Base-by-base conservation (phyloP, 2,888 invertebrate genomes). In the Eubasilissa splendida region DNA sequence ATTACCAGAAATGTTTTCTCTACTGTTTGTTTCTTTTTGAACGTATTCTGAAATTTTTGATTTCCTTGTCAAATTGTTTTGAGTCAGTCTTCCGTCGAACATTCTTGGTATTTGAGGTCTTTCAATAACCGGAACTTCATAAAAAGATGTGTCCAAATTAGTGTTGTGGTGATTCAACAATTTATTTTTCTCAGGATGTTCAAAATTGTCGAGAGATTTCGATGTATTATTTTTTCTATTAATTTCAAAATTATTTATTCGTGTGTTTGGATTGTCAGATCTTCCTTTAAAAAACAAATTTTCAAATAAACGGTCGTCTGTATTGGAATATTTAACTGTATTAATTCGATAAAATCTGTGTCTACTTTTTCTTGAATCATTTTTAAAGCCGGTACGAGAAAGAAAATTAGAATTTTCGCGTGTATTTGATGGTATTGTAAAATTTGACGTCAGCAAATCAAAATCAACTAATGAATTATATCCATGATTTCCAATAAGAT, bases 71-170 rank as follows among this genome's bases (percentile, higher is more conserved):
- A 22, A 53, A 70, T 53, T 70, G n/a, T 58, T 68, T 33, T 42
- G 58, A n/a, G 10, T 50, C 2, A 50, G 42, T 70, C 12, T 31
- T 2, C 12, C 58, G 1, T 8, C 63, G 22, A 10, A 53, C 8
- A 22, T 14, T 70, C 54, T 70, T 70, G 33, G 1, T 52, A 42
- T 60, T 60, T 14, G 54, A 5, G 71, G 75, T 76, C 75, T 75
- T 53, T 75, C 66, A 11, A 79, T 75, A 22, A 68, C 50, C 1
- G 79, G 79, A 14, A 79, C 79, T 79, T 79, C 79, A 7, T 79
- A 79, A 5, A 77, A 68, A 33, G 22, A 53, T 42, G 58, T 56
- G 1, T 65, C 63, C 31, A 74, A n/a, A 11, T 65, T 65, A 12
- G 31, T 33, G 8, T 65, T 7, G 5, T 65, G 66, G 33, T 42